Base-by-base conservation (phyloP, 2,113 vertebrate species). In the Motacilla tschutschensis region DNA sequence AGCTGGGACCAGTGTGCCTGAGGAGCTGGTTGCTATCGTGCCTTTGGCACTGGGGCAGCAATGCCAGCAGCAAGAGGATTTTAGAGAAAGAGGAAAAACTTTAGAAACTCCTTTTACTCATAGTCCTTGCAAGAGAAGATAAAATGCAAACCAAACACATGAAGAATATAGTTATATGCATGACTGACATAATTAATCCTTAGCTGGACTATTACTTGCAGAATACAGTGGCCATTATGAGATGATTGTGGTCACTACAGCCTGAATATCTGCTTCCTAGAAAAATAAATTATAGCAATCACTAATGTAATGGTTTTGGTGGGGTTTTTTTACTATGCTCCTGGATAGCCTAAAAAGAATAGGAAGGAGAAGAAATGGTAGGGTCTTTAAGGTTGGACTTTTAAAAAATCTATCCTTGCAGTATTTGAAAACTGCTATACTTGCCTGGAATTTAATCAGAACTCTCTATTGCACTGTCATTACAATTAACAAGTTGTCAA, bases 251-350 rank as follows among this genome's bases (percentile, higher is more conserved):
- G 38, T 46, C 24, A 79, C 59, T 35, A 46, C 5, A 51, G 59
- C 38, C 38, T 59, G 44, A 46, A 59, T 72, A 79, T 58, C 44
- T 72, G 19, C 24, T 51, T 51, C n/a, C 38, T 58, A 58, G 44
- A 58, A 86, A 72, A 64, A 25, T 4, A 21, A 64, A 58, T 33
- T 0, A 15, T 25, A 29, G 9, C 22, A 51, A 29, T 38, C 22
- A 64, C 22, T 50, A 71, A 63, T 3, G 2, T 31, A 1, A 55
- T 48, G 9, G 7, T 48, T 62, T 69, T 40, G 15, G 18, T 76
- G 14, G 1, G 15, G 6, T n/a, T n/a, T 54, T 57, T 33, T 41
- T 13, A 16, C 12, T 20, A 5, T 2, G 0, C 3, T 64, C 15
- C 44, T 57, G n/a, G 22, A 33, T 62, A 44, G 26, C 8, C 58